Evolutionary conservation across 2,113 vertebrate genomes (phyloP), one percentile per base, ranked within the genome.

Genomic region (Ciconia boyciana): DNA sequence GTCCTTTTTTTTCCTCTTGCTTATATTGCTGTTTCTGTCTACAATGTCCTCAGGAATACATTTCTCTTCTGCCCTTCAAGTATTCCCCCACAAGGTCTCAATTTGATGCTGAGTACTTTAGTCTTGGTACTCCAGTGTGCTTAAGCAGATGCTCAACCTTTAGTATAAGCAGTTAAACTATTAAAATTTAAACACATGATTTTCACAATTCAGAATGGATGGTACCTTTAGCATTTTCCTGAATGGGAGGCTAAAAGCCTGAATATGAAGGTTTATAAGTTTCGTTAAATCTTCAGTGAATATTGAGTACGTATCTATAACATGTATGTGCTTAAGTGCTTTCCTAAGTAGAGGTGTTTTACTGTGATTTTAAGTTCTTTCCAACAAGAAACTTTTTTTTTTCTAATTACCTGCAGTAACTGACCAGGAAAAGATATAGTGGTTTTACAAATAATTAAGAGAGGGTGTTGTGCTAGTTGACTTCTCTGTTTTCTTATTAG

Each of bases 401-500:
- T 51, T 52, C 36, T 61, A 74, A 66, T 80, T 88, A 54, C 34
- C 58, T 57, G 21, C 52, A 79, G 44, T 76, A 84, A 71, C 52
- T 54, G 72, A 44, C 36, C 54, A 51, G 22, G 62, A 64, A 55
- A 89, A 92, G 54, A 65, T 16, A 41, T 1, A 36, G 41, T 69
- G 28, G n/a, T 85, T 93, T 89, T 79, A 57, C 28, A 65, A 54
- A n/a, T 83, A 87, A 85, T 83, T 85, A 82, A 16, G 49, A 81
- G 41, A 32, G 11, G 17, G 16, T 58, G 32, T 54, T 83, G 16
- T 78, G 28, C 32, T 41, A 32, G 41, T 62, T 57, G 25, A 26
- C 43, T 44, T 92, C 34, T 83, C 43, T 88, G 1, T 81, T 94
- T 92, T 83, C 71, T 77, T 60, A 58, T 83, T 90, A 80, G 60